Evolutionary conservation across 2,888 invertebrate genomes (phyloP), one percentile per base, ranked within the genome.

Genomic region (Heliconius cydno): DNA sequence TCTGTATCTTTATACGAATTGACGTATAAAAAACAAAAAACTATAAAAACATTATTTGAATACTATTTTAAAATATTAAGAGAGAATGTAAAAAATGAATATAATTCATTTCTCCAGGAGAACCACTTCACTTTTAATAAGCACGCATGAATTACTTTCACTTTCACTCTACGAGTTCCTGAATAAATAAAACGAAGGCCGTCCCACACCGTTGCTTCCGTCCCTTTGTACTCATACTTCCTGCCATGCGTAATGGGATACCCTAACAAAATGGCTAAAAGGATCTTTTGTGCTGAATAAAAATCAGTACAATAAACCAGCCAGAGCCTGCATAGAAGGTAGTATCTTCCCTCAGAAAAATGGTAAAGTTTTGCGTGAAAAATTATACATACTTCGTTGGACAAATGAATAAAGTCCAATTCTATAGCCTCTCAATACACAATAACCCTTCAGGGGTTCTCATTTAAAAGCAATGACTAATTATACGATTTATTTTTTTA

Each of bases 101-200:
- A 86, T 88, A 88, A 89, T 89, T 89, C 87, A 88, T 88, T 86
- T 87, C 85, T 87, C 87, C 85, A 87, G 89, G 88, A 88, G 87
- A 89, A 88, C 88, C 89, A 89, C 90, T 90, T 88, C 85, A 87
- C 88, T 90, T 92, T 92, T 92, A 91, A 92, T 92, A 91, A 92
- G 90, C 92, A 91, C 89, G 91, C 92, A 92, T 92, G 93, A 92
- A 92, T 92, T 91, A 92, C 91, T 91, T 90, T 88, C 84, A 86
- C 87, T 88, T 90, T 89, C 87, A 88, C 88, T 83, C 83, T 83
- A 86, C 87, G 86, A 88, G 88, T 88, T 89, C 91, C 91, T 92
- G 92, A 92, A 93, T 92, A 93, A 93, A 93, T 86, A 92, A 93
- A 93, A 92, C 89, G 91, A 90, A 88, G 90, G 89, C 89, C 88